phyloP scores from a whole-genome alignment of 2,113 vertebrate species.

The Pachyramphus minor region DNA sequence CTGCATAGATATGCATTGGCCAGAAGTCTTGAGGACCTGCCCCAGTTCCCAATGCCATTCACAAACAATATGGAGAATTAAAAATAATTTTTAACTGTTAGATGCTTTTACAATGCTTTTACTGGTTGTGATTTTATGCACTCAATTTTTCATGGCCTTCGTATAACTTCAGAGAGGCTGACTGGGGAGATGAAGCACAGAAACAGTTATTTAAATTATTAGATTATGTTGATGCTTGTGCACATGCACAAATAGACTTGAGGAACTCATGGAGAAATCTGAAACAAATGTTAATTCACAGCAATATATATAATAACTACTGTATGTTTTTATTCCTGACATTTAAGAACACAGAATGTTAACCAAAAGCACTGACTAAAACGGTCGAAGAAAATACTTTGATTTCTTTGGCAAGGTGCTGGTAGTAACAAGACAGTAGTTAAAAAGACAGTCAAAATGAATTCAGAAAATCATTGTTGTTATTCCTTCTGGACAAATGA shows the following conservation, averaged over 20 bases:
- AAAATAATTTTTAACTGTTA: neutral
- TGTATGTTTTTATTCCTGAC: neutral
- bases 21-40: neutral
- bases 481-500: constrained; percentile 24
- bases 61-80: neutral
- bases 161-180: neutral
- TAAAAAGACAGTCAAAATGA: constrained; percentile 41
- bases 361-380: neutral
- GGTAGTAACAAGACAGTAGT: neutral
- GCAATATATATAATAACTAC: neutral
- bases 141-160: neutral
- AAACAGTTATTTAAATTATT: neutral
- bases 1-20: neutral
- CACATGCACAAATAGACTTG: neutral
- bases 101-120: neutral
- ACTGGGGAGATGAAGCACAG: neutral
- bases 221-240: neutral
- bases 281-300: neutral
- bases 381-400: neutral
- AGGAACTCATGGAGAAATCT: neutral
- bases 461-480: neutral
- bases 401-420: neutral
- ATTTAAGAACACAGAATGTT: neutral
- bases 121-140: neutral
- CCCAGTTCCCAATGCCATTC: neutral